Percentiles rank a stretch among this genome's conserved stretches.
Evolutionary conservation across 1,140 invertebrate species (phyloP).

Genomic region (Euwallacea fornicatus): DNA sequence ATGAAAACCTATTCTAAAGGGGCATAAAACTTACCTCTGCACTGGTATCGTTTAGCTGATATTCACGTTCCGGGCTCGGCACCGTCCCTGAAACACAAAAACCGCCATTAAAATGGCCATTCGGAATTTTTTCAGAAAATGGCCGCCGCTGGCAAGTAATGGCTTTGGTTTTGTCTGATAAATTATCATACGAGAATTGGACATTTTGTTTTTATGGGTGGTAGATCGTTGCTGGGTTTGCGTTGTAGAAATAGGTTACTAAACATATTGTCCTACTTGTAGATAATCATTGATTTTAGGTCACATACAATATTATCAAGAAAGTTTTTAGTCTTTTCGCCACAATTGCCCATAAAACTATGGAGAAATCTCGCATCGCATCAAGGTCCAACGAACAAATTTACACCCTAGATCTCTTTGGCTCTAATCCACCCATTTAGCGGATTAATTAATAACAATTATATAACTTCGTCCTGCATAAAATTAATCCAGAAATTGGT

Average conservation of each 20-base stretch:
- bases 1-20: conserved; percentile 10
- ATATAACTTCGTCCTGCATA: not conserved
- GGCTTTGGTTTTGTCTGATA: conserved; percentile 10
- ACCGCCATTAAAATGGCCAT: conserved; percentile 22
- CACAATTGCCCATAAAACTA: too few species aligned
- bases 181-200: conserved; percentile 18
- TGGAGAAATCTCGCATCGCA: too few species aligned
- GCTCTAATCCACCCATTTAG: too few species aligned
- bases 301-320: too few species aligned
- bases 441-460: not conserved
- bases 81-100: conserved; percentile 29
- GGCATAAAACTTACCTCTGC: conserved; percentile 33
- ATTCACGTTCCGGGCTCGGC: conserved; percentile 28
- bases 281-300: too few species aligned
- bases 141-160: not conserved
- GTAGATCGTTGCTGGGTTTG: not conserved
- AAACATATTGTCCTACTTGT: too few species aligned
- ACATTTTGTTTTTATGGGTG: not conserved
- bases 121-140: conserved; percentile 19
- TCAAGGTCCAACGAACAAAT: too few species aligned
- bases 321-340: too few species aligned
- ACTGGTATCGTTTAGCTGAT: conserved; percentile 33
- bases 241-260: not conserved
- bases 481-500: not conserved
- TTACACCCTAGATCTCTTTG: too few species aligned